Conservation (phyloP, 2,888 invertebrate genomes). For the Amphimallon solstitiale region DNA sequence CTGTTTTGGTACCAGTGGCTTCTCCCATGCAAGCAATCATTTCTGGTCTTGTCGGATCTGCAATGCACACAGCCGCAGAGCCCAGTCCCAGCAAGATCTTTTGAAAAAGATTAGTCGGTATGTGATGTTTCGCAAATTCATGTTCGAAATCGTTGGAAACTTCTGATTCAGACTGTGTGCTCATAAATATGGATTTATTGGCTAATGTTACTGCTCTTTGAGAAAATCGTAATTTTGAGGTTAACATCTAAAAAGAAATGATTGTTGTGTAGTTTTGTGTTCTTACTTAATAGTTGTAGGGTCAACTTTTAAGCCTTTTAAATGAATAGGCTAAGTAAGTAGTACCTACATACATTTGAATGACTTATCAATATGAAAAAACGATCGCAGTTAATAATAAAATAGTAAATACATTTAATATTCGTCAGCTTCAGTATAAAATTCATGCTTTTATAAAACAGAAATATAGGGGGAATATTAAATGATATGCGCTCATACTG, state of each 20-base stretch:
- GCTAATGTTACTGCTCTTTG: background rate
- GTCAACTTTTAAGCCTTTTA: too few species aligned
- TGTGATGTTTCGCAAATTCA: conserved; percentile 72
- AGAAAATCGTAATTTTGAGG: background rate
- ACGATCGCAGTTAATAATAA: too few species aligned
- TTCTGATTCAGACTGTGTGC: conserved; percentile 16
- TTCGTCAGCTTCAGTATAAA: too few species aligned
- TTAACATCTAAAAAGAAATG: conserved; percentile 11
- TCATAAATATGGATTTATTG: background rate
- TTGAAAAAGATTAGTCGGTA: conserved; percentile 77
- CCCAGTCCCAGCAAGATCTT: conserved; percentile 82
- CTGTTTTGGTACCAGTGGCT: conserved; percentile 73
- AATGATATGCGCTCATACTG: too few species aligned
- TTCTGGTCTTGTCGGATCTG: conserved; percentile 85
- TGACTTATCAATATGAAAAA: too few species aligned
- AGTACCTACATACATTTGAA: too few species aligned
- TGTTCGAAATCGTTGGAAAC: conserved; percentile 64
- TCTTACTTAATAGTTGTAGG: too few species aligned
- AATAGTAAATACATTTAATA: too few species aligned
- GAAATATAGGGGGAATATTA: too few species aligned
- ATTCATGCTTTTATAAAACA: too few species aligned
- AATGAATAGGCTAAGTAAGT: too few species aligned
- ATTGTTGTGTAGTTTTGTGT: too few species aligned
- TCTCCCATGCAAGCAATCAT: conserved; percentile 97
- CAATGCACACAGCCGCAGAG: conserved; percentile 83